Conservation (phyloP, 2,113 vertebrate species). For the Thamnophis sirtalis region DNA sequence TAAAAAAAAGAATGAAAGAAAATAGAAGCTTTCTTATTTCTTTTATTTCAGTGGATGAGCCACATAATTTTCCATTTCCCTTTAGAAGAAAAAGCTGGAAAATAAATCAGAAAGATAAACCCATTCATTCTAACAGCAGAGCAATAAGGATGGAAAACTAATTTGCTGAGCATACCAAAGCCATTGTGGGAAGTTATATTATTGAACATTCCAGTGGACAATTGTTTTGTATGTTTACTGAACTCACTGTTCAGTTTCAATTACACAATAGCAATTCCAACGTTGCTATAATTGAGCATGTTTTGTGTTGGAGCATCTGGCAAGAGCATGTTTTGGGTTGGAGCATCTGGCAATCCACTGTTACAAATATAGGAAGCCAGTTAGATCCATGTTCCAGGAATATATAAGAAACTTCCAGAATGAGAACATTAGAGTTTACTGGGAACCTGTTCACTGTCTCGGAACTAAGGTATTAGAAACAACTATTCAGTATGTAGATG, state of each 20-base stretch:
- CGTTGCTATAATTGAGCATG: not conserved
- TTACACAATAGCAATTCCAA: not conserved
- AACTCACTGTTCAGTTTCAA: slow-evolving; percentile 18
- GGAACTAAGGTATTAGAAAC: not conserved
- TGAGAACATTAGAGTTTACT: not conserved
- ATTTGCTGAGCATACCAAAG: slow-evolving; percentile 45
- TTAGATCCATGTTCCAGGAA: slow-evolving; percentile 14
- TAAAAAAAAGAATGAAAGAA: slow-evolving; percentile 49
- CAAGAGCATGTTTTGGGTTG: not conserved
- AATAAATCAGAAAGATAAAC: slow-evolving; percentile 66
- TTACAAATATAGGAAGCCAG: slow-evolving; percentile 19
- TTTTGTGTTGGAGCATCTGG: slow-evolving; percentile 20
- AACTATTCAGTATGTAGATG: not conserved
- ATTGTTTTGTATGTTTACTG: slow-evolving; percentile 36
- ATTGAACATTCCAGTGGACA: not conserved
- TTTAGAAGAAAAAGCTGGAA: slow-evolving; percentile 61
- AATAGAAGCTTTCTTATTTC: slow-evolving; percentile 37
- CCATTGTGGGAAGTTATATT: slow-evolving; percentile 29
- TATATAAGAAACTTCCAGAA: not conserved
- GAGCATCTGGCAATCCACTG: not conserved
- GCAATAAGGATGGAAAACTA: slow-evolving; percentile 67
- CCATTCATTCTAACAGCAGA: slow-evolving; percentile 62
- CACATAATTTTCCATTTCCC: slow-evolving; percentile 67
- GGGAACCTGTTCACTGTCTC: not conserved
- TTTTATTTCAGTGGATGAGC: slow-evolving; percentile 41